Evolutionary conservation across 2,113 vertebrate species (phyloP), one percentile per base, ranked within the genome.

Genomic region (Alces alces): DNA sequence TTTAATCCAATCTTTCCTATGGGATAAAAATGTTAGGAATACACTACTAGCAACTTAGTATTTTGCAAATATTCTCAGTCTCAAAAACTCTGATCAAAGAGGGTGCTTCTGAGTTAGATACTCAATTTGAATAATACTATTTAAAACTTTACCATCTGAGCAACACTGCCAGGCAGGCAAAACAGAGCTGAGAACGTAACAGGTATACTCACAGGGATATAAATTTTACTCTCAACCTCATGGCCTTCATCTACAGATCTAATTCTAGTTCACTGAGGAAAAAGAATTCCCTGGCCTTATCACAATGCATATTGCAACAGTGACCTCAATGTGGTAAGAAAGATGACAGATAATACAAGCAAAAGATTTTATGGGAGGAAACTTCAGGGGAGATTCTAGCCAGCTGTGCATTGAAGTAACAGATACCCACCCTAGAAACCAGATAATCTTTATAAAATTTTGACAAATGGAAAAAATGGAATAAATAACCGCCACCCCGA

Each of bases 371-470:
- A 28, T 79, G 36, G 14, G 45, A 55, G 17, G n/a, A 30, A 43
- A 90, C 1, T n/a, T 39, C 27, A 2, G 61, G n/a, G 3, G 14
- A 86, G 39, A 82, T 88, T 88, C 28, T 85, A 82, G 16, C 2
- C 11, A 85, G 7, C 2, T 86, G 12, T 94, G 23, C 19, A 52
- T 21, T 86, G 33, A 33, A 96, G 90, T 79, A 97, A 94, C 58
- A 89, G 91, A 92, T 64, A 36, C 2, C 25, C 2, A 66, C 23
- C n/a, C 25, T 73, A 64, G 47, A 93, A 86, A 79, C 15, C 16
- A 90, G 90, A 88, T 76, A 70, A 70, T 82, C 88, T 14, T 82
- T 82, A 45, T n/a, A 78, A 47, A 93, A 93, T 95, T 95, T 33
- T 94, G 30, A 83, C 39, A 91, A 25, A 36, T 82, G 14, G 39